Conservation (phyloP, 2,113 vertebrate genomes). For the Rhinopomastus cyanomelas region DNA sequence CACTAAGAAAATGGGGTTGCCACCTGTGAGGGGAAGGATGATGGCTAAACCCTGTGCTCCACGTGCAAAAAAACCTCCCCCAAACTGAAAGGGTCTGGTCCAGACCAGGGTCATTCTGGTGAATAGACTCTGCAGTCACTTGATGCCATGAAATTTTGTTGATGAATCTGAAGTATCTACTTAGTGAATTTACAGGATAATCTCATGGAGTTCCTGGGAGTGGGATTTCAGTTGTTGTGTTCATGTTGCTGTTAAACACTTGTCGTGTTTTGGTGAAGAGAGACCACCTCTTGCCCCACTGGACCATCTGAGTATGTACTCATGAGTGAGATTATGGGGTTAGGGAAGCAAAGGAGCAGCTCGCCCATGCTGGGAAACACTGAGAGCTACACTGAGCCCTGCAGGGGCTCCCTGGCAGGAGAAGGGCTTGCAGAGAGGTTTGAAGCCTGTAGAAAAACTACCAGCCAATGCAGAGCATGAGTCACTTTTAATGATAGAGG, state of each 20-base stretch:
- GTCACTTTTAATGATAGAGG: not conserved
- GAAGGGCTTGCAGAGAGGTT: not conserved
- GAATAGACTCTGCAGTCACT: not conserved
- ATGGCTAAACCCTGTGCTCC: not conserved
- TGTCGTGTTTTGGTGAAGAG: not conserved
- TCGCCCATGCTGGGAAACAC: not conserved
- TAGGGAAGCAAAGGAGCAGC: not conserved
- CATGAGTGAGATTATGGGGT: not conserved
- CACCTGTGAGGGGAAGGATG: not conserved
- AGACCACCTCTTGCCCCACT: not conserved
- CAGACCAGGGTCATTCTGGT: not conserved
- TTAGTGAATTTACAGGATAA: not conserved
- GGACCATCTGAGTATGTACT: not conserved
- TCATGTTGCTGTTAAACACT: not conserved
- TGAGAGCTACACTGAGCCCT: not conserved
- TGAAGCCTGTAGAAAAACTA: not conserved
- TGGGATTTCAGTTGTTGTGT: not conserved
- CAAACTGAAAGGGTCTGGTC: not conserved
- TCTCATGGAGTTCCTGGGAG: not conserved
- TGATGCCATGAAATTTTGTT: not conserved
- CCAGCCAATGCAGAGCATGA: not conserved
- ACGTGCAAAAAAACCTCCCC: not conserved
- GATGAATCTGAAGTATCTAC: not conserved
- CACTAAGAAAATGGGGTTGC: not conserved
- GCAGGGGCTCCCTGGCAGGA: not conserved